A percentile compares a stretch with the other conserved stretches of the same genome.
These are phyloP conservation scores for Ophion obscuratus DNA, from an alignment of 2,888 invertebrate genomes.

Conservation along the genomic window DNA sequence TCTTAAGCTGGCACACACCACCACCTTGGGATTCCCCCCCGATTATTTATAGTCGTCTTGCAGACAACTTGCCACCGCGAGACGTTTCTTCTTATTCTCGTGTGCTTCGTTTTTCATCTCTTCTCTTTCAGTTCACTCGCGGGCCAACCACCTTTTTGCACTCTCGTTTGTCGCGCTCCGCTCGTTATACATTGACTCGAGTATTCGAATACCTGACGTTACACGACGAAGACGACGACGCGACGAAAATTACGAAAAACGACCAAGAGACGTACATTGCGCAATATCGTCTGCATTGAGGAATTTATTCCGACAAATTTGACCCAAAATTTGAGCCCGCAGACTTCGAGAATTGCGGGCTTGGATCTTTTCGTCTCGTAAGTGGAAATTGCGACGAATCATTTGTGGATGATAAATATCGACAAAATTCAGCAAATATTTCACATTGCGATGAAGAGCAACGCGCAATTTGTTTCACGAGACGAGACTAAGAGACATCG, in stretches of 20 bases:
- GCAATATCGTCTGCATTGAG: constrained; percentile 37
- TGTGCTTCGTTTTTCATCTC: not conserved
- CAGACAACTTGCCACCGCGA: constrained; percentile 68
- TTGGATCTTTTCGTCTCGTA: not conserved
- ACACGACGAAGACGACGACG: constrained; percentile 20
- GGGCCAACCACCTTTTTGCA: constrained; percentile 73
- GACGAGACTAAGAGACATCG: too few species aligned
- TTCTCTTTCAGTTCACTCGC: constrained; percentile 50
- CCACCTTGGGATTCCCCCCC: constrained; percentile 75
- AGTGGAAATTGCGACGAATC: too few species aligned
- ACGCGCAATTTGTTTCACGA: too few species aligned
- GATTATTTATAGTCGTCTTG: constrained; percentile 78
- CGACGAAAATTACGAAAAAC: constrained; percentile 13
- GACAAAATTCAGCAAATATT: too few species aligned
- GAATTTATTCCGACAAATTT: constrained; percentile 26
- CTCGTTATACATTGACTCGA: constrained; percentile 72
- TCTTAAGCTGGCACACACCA: constrained; percentile 42
- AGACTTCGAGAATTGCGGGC: not conserved
- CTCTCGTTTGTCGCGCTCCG: constrained; percentile 61
- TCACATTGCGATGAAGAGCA: too few species aligned
- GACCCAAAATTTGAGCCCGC: too few species aligned
- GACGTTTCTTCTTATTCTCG: constrained; percentile 40
- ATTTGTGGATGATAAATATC: too few species aligned
- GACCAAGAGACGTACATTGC: constrained; percentile 27
- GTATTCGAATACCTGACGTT: constrained; percentile 44